Conservation (phyloP, 37 sponge, comb jelly and placozoan species). For the Spongilla lacustris region DNA sequence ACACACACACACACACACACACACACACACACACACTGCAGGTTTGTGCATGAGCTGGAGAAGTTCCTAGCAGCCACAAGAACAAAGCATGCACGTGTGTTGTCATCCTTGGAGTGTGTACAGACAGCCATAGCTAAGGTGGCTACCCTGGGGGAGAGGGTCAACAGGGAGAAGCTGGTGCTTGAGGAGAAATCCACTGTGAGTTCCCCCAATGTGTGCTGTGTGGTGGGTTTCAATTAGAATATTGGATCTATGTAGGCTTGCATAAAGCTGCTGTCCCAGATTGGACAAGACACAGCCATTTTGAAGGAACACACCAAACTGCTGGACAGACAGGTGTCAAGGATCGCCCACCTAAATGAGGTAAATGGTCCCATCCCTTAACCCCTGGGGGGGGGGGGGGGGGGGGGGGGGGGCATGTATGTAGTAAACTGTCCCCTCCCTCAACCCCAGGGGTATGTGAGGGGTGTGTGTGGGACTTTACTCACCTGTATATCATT, state of each 20-base stretch:
- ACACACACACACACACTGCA: too few species aligned
- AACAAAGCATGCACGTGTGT: slow-evolving; percentile 4
- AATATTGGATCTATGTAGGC: slow-evolving; percentile 6
- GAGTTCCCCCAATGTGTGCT: slow-evolving; percentile 7
- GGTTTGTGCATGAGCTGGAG: slow-evolving; percentile 52
- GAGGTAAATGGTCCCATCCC: slow-evolving; percentile 50
- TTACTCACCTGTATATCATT: neutral
- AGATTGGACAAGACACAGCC: slow-evolving; percentile 89
- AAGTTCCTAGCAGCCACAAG: neutral
- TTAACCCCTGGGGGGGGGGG: neutral
- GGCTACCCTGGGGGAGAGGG: slow-evolving; percentile 46
- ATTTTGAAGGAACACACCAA: slow-evolving; percentile 79
- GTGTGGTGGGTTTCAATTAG: neutral
- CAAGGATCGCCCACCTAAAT: slow-evolving; percentile 76
- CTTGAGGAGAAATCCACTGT: slow-evolving; percentile 67
- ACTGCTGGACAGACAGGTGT: slow-evolving; percentile 63
- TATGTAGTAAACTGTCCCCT: too few species aligned
- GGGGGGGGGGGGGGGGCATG: neutral
- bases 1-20: too few species aligned
- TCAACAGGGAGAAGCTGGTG: slow-evolving; percentile 47
- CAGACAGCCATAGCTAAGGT: slow-evolving; percentile 14
- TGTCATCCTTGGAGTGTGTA: slow-evolving; percentile 34
- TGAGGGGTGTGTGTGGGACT: too few species aligned
- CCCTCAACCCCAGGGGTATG: too few species aligned
- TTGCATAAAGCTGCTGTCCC: slow-evolving; percentile 66